Evolutionary conservation across 2,113 vertebrate species (phyloP), one percentile per base, ranked within the genome.

Genomic region (Nothocercus nigrocapillus): DNA sequence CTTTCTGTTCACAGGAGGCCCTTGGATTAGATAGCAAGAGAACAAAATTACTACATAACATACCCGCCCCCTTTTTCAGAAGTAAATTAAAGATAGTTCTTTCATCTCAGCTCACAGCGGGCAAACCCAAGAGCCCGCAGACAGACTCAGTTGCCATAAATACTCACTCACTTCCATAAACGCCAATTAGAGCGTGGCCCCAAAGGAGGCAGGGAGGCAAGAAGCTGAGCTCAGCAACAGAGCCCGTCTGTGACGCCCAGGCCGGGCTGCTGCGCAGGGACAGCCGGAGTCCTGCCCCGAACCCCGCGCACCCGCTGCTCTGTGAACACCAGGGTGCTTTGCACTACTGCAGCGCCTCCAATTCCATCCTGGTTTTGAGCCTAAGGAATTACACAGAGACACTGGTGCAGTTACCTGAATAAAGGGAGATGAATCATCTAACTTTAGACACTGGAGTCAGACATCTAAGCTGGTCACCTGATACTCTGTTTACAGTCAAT

Each of bases 31-130:
- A 90, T 1, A 81, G 76, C 25, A 61, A 68, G 30, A 85, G 62
- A 64, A 85, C 30, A 85, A 82, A 93, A 95, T 86, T 88, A 81
- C 40, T 84, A 1, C 58, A 84, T 72, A 1, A 0, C 16, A 62
- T 58, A 72, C n/a, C 14, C 62, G 79, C 3, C 3, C 30, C 2
- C 19, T 44, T 47, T 75, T 93, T 90, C 56, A 90, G 82, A 91
- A 93, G 47, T 66, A 90, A 92, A 92, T 64, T 68, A 61, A 86
- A 95, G 74, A 91, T 42, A 82, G 81, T 83, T 54, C 72, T 85
- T 92, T 69, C 63, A 86, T 67, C 85, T 93, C 16, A 66, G 75
- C 87, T 91, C 69, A 82, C 85, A 96, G 94, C 77, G 93, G 90
- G 90, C 70, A 93, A 92, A 73, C 53, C 18, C 53, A 62, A 68